Evolutionary conservation across 1,140 invertebrate species (phyloP).

Genomic region (Teleogryllus occipitalis): DNA sequence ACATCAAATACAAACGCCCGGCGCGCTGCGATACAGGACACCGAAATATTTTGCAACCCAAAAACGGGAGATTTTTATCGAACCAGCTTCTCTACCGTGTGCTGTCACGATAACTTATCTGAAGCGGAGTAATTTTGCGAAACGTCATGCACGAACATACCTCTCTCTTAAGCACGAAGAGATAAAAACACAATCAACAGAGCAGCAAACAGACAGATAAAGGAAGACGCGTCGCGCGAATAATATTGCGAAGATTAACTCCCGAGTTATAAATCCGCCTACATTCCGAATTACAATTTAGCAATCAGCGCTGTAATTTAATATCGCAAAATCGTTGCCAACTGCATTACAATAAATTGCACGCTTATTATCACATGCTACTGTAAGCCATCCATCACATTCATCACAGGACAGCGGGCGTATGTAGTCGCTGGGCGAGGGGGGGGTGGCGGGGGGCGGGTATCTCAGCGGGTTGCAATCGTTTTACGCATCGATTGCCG

Average conservation of each 20-base stretch:
- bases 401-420: background rate
- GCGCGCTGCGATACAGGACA: too few species aligned
- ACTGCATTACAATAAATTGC: background rate
- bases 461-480: background rate
- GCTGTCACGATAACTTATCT: too few species aligned
- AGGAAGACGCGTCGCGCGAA: background rate
- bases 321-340: background rate
- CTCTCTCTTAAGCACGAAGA: too few species aligned
- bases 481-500: background rate
- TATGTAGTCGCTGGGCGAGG: background rate
- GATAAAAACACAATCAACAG: too few species aligned
- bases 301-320: background rate
- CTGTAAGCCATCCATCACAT: background rate
- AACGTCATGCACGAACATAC: too few species aligned
- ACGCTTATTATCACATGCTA: constrained; percentile 1
- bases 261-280: background rate
- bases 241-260: background rate
- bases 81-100: too few species aligned
- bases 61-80: too few species aligned
- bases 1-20: too few species aligned
- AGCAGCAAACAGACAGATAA: too few species aligned
- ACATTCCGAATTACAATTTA: background rate
- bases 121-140: too few species aligned
- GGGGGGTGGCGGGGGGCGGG: too few species aligned
- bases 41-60: too few species aligned